A percentile compares a stretch with the other conserved stretches of the same genome.
Evolutionary conservation across 2,797 vertebrate genomes (phyloP).

Genomic region (Coccyzus lansbergi): DNA sequence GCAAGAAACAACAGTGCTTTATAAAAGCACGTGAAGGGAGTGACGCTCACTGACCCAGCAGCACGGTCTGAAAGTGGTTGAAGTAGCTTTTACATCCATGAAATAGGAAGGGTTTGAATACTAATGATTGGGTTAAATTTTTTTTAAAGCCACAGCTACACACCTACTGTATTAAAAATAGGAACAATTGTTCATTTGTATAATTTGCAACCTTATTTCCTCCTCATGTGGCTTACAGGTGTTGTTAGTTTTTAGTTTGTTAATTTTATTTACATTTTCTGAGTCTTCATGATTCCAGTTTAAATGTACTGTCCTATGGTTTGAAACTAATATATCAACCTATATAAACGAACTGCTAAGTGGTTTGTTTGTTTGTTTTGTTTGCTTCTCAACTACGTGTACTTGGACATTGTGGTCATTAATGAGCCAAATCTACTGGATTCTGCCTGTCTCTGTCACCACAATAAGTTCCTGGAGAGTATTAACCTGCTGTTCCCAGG

Average conservation of each 20-base stretch:
- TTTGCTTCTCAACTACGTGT: background rate
- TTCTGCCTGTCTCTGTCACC: background rate
- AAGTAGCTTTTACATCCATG: background rate
- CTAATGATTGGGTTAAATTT: background rate
- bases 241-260: background rate
- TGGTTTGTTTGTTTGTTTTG: background rate
- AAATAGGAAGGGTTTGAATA: background rate
- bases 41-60: background rate
- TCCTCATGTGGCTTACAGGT: background rate
- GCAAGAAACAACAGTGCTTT: background rate
- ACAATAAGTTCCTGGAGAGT: fast-evolving
- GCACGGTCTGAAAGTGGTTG: background rate
- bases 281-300: background rate
- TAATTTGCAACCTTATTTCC: background rate
- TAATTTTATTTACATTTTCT: background rate
- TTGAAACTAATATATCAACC: background rate
- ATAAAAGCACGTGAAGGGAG: fast-evolving
- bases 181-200: background rate
- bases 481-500: background rate
- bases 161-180: background rate
- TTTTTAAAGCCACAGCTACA: background rate
- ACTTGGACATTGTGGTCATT: background rate
- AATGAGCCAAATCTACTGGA: background rate
- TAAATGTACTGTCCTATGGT: background rate
- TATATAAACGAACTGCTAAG: background rate